Evolutionary conservation across 2,888 invertebrate genomes (phyloP), one percentile per base, ranked within the genome.

Genomic region (Brachylomia viminalis): DNA sequence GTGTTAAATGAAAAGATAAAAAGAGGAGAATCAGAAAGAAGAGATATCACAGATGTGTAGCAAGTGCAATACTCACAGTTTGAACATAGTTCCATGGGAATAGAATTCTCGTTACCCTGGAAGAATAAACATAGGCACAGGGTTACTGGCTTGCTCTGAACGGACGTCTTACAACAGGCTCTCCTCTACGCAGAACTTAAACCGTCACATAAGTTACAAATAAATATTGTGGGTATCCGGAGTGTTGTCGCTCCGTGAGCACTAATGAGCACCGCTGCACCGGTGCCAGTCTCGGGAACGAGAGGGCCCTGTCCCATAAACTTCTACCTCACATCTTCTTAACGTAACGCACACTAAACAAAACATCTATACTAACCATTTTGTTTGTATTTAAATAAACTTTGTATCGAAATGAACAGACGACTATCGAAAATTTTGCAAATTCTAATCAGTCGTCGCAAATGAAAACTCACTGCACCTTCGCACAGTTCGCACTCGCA

Each of bases 61-160:
- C 42, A 77, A 67, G 82, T 76, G 66, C 38, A 81, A 91, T 95
- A 98, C 98, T 98, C 97, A 98, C 98, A 99, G 95, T 99, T 99
- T 94, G 99, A 98, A 97, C 99, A 99, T 91, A 99, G 98, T 97
- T 99, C 99, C 98, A 99, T 98, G 90, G 99, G 99, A 94, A 99
- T 97, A 90, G 99, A 99, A 94, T 98, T 98, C 97, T 99, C 99
- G 97, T 99, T 99, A 96, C 99, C 99, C 99, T 99, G 97, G 74
- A 97, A 97, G 93, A 78, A 76, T 68, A 84, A 82, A 76, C 42
- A 75, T 69, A 68, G 23, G 47, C 65, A 77, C 67, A 59, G 58
- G 64, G 38, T 87, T 84, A 86, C 62, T 72, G 38, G 65, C 23
- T 38, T 15, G 61, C 47, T 52, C 33, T 45, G 13, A 62, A 30